Conservation (phyloP, 2,113 vertebrate species). For the Caranx ignobilis region DNA sequence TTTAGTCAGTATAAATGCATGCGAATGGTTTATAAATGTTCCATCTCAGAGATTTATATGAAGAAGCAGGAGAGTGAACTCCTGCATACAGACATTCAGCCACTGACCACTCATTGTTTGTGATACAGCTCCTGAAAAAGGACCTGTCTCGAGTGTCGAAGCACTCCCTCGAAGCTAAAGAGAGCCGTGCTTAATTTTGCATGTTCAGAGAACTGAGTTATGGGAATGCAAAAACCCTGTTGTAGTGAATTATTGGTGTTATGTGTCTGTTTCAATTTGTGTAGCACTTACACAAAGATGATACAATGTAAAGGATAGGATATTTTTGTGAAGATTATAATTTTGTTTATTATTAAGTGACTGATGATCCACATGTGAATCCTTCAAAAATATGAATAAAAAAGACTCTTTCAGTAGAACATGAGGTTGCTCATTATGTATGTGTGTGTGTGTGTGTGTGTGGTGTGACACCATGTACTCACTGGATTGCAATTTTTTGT, state of each 20-base stretch:
- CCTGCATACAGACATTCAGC: background rate
- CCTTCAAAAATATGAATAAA: constrained; percentile 56
- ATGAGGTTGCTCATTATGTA: constrained; percentile 23
- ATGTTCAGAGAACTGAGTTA: constrained; percentile 54
- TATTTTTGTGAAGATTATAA: constrained; percentile 73
- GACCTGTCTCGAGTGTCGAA: constrained; percentile 13
- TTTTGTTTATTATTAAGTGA: constrained; percentile 51
- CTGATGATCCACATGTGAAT: constrained; percentile 41
- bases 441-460: background rate
- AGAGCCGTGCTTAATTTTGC: constrained; percentile 33
- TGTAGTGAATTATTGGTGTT: constrained; percentile 59
- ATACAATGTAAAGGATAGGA: constrained; percentile 23
- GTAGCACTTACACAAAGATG: constrained; percentile 38
- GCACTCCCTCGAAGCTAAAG: constrained; percentile 11
- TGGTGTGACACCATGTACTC: constrained; percentile 15
- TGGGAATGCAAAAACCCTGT: constrained; percentile 46
- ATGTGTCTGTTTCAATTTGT: constrained; percentile 56
- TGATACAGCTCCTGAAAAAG: constrained; percentile 30
- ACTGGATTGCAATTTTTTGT: constrained; percentile 38
- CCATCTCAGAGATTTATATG: constrained; percentile 1
- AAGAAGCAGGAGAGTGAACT: constrained; percentile 1
- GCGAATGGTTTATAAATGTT: constrained; percentile 41
- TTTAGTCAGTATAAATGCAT: constrained; percentile 52
- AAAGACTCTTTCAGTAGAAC: constrained; percentile 56
- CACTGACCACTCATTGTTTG: constrained; percentile 20